Conservation (phyloP, 2,113 vertebrate species). For the Coturnix japonica region DNA sequence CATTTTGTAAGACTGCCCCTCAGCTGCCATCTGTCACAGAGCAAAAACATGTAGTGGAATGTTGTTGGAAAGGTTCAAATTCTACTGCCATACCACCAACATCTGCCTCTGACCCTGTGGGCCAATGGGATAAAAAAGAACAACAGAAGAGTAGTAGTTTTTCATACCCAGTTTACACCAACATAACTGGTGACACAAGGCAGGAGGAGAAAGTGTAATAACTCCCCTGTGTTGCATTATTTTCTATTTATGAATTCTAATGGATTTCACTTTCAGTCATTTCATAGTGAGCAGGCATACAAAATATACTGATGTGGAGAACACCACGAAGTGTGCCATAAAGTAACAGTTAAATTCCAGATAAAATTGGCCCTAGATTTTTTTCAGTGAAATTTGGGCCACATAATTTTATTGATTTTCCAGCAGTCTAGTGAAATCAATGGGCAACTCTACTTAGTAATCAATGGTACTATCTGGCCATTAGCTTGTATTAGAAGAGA, state of each 20-base stretch:
- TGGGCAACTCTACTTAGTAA: constrained; percentile 8
- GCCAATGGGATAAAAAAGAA: background rate
- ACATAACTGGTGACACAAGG: background rate
- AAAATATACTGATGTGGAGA: background rate
- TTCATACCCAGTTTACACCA: background rate
- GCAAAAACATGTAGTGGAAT: background rate
- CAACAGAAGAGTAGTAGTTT: background rate
- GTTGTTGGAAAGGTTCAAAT: background rate
- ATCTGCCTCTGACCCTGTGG: background rate
- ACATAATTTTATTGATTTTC: constrained; percentile 34
- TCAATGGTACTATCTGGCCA: constrained; percentile 43
- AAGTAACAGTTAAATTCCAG: background rate
- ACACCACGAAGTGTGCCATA: background rate
- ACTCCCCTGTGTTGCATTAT: background rate
- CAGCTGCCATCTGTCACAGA: background rate
- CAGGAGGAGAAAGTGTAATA: background rate
- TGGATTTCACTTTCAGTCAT: background rate
- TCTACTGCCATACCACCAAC: background rate
- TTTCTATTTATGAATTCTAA: background rate
- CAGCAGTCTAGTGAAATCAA: constrained; percentile 44
- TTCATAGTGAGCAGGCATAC: background rate
- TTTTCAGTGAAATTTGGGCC: constrained; percentile 18
- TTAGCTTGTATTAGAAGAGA: constrained; percentile 11
- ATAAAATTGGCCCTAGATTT: background rate
- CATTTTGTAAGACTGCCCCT: background rate